Base-by-base conservation (phyloP, 30 jellyfish, hydroid and myxozoan species). In the Sanderia malayensis region DNA sequence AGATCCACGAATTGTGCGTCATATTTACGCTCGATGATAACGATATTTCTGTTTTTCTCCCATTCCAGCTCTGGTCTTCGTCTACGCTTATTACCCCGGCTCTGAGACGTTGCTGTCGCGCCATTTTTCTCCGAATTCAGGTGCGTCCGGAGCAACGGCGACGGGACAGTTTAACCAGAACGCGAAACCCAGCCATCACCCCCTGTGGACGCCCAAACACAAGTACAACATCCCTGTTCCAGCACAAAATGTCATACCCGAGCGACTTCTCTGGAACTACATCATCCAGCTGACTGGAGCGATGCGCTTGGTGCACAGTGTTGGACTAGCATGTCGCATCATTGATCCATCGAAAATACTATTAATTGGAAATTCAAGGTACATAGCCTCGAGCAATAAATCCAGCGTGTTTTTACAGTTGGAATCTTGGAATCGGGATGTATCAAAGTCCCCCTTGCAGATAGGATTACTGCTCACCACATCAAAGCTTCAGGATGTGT, bases 291-390 rank as follows among this genome's bases (percentile, higher is more conserved):
- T 89, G 68, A 81, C 97, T 61, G 95, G 89, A 7, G 95, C 97
- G 4, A 72, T 89, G 31, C 82, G 97, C 44, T 82, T 71, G 4
- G 79, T 89, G 27, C 97, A 89, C 75, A 77, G 95, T 77, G 31
- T 45, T 9, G 97, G 86, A 18, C 87, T 82, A 26, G 80, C 95
- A 9, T 89, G 97, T 32, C 84, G 97, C n/a, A 71, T 71, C 1
- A 75, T 89, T 28, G 97, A 89, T 46, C 95, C 97, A 18, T 30
- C 97, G 3, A 89, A 89, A 63, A 75, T 89, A 17, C 65, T 89
- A 69, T 69, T 89, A 41, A 89, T 82, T n/a, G 89, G 97, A 34
- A 89, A 89, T 82, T 82, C 95, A 29, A 87, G 97, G 97, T 80
- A 44, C 6, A 13, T 37, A n/a, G n/a, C n/a, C n/a, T n/a, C n/a